These are phyloP conservation scores for Trogon surrucura DNA, from an alignment of 2,113 vertebrate genomes.

Conservation along the genomic window DNA sequence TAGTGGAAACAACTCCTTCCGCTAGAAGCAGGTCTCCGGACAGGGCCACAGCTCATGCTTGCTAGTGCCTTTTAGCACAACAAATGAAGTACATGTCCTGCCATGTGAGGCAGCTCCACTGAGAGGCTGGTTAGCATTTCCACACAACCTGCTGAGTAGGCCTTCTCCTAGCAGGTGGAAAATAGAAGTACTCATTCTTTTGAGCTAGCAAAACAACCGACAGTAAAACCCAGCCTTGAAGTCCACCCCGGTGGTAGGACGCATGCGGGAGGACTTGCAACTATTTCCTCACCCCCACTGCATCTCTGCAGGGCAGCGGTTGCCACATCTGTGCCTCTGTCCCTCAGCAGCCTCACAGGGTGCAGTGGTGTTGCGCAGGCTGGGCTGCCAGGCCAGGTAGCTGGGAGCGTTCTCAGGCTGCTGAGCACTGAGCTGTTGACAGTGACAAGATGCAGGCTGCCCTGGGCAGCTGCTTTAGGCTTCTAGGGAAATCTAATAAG, in stretches of 20 bases:
- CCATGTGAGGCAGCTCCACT: not conserved
- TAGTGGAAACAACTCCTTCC: not conserved
- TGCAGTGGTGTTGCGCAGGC: not conserved
- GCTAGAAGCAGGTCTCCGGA: not conserved
- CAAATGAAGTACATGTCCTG: not conserved
- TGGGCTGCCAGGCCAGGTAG: not conserved
- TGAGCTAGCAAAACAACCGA: not conserved
- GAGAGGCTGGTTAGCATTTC: not conserved
- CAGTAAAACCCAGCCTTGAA: not conserved
- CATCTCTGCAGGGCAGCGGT: not conserved
- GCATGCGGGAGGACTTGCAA: not conserved
- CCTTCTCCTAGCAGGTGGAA: not conserved
- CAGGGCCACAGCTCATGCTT: not conserved
- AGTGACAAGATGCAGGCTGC: not conserved
- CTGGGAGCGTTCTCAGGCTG: not conserved
- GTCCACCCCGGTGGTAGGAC: rapidly evolving
- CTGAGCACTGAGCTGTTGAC: not conserved
- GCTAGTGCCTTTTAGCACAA: not conserved
- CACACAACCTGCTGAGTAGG: not conserved
- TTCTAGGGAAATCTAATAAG: conserved; percentile 3
- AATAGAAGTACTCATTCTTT: not conserved
- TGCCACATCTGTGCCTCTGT: rapidly evolving
- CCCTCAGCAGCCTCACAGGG: not conserved
- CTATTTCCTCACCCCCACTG: not conserved
- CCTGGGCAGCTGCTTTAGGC: not conserved